Evolutionary conservation across 1,140 invertebrate species (phyloP).

Genomic region (Lordiphosa collinella): DNA sequence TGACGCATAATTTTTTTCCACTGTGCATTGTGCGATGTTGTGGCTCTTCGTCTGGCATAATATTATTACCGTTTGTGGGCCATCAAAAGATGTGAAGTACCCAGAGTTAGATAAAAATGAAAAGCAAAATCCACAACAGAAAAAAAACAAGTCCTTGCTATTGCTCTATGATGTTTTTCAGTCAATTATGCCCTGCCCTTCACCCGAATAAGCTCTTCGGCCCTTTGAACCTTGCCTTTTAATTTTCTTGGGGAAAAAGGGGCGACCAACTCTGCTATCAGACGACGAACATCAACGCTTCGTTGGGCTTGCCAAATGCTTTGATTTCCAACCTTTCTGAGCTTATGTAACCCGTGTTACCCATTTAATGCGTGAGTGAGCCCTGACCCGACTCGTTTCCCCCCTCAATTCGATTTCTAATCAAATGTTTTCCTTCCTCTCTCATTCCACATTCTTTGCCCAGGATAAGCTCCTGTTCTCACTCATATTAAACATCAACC

Average conservation of each 20-base stretch:
- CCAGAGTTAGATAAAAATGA: background rate
- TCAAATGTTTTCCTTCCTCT: conserved; percentile 25
- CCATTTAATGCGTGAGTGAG: conserved; percentile 55
- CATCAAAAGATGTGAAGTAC: conserved; percentile 19
- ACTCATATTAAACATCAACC: conserved; percentile 90
- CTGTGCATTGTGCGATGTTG: conserved; percentile 25
- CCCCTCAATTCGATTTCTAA: conserved; percentile 24
- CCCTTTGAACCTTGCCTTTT: conserved; percentile 59
- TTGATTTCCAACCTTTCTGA: conserved; percentile 55
- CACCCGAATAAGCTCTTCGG: conserved; percentile 1
- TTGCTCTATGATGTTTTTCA: conserved; percentile 57
- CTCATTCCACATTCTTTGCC: conserved; percentile 37
- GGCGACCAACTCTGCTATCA: conserved; percentile 33
- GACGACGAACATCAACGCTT: conserved; percentile 15
- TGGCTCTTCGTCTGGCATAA: conserved; percentile 25
- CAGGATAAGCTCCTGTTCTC: conserved; percentile 95
- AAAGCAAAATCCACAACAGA: conserved; percentile 4
- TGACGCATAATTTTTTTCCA: no score
- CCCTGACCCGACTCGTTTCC: conserved; percentile 24
- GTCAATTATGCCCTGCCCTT: conserved; percentile 56
- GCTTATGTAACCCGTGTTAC: conserved; percentile 24
- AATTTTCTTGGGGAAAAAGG: conserved; percentile 40
- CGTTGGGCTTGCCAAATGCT: conserved; percentile 23
- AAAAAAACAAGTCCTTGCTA: conserved; percentile 22
- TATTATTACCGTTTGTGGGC: conserved; percentile 29